Conservation (phyloP, 2,888 invertebrate species). For the Acheta domesticus region DNA sequence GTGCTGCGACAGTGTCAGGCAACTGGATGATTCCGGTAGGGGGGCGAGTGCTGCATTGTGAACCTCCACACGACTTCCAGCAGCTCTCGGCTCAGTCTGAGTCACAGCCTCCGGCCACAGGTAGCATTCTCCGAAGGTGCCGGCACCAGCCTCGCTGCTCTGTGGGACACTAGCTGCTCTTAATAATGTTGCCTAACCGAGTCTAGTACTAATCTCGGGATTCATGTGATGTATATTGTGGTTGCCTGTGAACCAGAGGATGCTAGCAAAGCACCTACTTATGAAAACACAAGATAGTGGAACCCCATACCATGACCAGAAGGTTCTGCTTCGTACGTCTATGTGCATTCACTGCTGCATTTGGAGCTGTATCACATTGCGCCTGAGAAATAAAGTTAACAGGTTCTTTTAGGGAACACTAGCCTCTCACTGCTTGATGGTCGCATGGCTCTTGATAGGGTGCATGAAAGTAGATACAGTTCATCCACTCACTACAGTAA, state of each 20-base stretch:
- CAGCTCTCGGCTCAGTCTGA: conserved; percentile 24
- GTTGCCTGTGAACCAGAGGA: background rate
- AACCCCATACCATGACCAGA: too few relatives aligned
- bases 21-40: conserved; percentile 75
- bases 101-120: background rate
- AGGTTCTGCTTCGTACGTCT: too few relatives aligned
- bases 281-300: too few relatives aligned
- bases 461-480: too few relatives aligned
- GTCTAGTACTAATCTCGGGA: background rate
- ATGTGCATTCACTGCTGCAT: too few relatives aligned
- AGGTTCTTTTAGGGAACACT: too few relatives aligned
- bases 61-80: conserved; percentile 62
- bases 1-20: conserved; percentile 52
- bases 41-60: conserved; percentile 75
- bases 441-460: too few relatives aligned
- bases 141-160: background rate
- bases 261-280: too few relatives aligned
- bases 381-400: too few relatives aligned
- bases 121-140: background rate
- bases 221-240: background rate
- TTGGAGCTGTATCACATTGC: too few relatives aligned
- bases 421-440: too few relatives aligned
- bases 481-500: too few relatives aligned
- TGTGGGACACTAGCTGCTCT: conserved; percentile 18
- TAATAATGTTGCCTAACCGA: background rate